Evolutionary conservation across 2,888 invertebrate species (phyloP), one percentile per base, ranked within the genome.

Genomic region (Drosophila basisetae): DNA sequence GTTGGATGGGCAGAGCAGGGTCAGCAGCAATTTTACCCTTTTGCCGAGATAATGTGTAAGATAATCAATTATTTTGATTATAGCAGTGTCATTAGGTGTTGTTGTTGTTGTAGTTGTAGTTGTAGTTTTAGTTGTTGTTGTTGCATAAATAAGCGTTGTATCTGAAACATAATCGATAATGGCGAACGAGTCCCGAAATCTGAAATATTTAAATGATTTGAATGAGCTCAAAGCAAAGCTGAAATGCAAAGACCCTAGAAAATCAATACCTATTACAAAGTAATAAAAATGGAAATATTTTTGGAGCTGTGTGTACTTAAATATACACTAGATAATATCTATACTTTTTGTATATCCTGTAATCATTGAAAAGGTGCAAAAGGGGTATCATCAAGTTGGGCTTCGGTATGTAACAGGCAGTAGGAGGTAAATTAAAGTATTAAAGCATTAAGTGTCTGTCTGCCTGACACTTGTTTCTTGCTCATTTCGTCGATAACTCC

Each of bases 31-130:
- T 10, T n/a, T 41, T n/a, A 41, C n/a, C 54, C n/a, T 30, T 13
- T 30, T 16, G 35, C 9, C 30, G 9, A 18, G 67, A 49, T 54
- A 49, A 25, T 64, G 39, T 43, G 30, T 11, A 13, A 67, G 30
- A 52, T 58, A 56, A 58, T 67, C 58, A 68, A 68, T 41, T 53
- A 31, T 22, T 30, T 66, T 66, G 65, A 49, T 49, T 55, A 52
- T 28, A 13, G 33, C 47, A 25, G 28, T 50, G 50, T 1, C 50
- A 64, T 50, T 63, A 7, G 7, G 2, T 18, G 18, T 18, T 18
- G 2, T 37, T 37, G 37, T 37, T 35, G 5, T 35, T 22, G 22
- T 22, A 22, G 28, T 30, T 43, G 10, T 22, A 16, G 18, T 56
- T 39, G 13, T 31, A 1, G 33, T 33, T 0, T 22, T 35, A 28